These are phyloP conservation scores for Anolis carolinensis DNA, from an alignment of 2,113 vertebrate genomes.

Conservation along the genomic window DNA sequence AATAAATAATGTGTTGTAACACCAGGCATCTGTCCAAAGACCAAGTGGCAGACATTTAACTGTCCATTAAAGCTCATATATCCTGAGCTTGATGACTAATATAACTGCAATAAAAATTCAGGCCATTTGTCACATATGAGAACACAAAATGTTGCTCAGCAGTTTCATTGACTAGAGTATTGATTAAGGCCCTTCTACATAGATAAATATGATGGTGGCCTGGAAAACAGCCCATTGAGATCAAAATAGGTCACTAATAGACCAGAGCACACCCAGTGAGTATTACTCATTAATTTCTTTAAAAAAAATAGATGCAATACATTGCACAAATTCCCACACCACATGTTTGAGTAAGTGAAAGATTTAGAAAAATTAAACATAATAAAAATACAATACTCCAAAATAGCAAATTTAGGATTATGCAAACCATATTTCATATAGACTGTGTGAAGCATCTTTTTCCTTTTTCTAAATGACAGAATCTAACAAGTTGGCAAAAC, in stretches of 20 bases:
- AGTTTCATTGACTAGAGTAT: constrained; percentile 55
- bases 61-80: constrained; percentile 40
- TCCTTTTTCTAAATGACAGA: constrained; percentile 49
- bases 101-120: constrained; percentile 50
- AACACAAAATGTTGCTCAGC: constrained; percentile 7
- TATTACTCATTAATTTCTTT: constrained; percentile 68
- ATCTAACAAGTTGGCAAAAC: constrained; percentile 39
- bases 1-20: constrained; percentile 26
- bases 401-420: constrained; percentile 49
- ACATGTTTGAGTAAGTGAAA: constrained; percentile 66
- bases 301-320: constrained; percentile 61
- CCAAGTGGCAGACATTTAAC: constrained; percentile 15
- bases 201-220: constrained; percentile 18
- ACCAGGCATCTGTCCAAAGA: background rate
- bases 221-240: constrained; percentile 55
- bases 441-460: background rate
- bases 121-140: constrained; percentile 39
- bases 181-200: constrained; percentile 28
- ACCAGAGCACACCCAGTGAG: constrained; percentile 58
- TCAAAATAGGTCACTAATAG: constrained; percentile 25
- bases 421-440: constrained; percentile 57
- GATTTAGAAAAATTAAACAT: constrained; percentile 69
- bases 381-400: constrained; percentile 60
- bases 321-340: constrained; percentile 57
- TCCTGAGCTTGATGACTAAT: constrained; percentile 23